These are phyloP conservation scores for Pterocles burchelli DNA, from an alignment of 2,113 vertebrate species.

Conservation along the genomic window DNA sequence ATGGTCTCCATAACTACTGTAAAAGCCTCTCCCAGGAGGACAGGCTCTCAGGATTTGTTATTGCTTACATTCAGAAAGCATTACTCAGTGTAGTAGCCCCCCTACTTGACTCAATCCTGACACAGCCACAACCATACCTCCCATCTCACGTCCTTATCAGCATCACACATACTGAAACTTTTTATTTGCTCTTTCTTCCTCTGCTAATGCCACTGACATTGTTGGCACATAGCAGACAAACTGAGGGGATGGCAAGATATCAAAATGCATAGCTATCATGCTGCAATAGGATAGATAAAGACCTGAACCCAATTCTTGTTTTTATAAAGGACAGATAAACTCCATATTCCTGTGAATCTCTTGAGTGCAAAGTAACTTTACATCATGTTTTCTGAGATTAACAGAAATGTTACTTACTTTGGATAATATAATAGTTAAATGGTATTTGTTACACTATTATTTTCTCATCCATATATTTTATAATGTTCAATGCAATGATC, in stretches of 20 bases:
- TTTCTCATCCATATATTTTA: neutral
- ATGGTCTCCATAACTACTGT: neutral
- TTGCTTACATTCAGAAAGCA: neutral
- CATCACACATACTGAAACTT: neutral
- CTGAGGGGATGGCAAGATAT: neutral
- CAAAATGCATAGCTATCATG: neutral
- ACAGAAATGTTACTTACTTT: neutral
- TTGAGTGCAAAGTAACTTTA: neutral
- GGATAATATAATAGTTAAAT: neutral
- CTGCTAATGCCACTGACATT: neutral
- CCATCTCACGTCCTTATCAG: neutral
- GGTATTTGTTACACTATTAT: neutral
- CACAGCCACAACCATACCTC: neutral
- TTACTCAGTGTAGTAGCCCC: neutral
- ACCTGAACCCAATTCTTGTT: neutral
- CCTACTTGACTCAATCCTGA: neutral
- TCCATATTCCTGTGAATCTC: neutral
- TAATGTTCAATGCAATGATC: neutral
- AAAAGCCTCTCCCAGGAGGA: neutral
- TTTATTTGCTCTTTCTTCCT: neutral
- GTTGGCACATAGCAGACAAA: neutral
- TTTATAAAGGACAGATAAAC: neutral
- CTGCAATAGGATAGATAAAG: neutral
- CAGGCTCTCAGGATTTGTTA: neutral
- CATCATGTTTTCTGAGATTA: neutral